Percentiles rank a stretch among this genome's conserved stretches.
Evolutionary conservation across 1,140 invertebrate species (phyloP).

Genomic region (Scaptodrosophila lebanonensis): DNA sequence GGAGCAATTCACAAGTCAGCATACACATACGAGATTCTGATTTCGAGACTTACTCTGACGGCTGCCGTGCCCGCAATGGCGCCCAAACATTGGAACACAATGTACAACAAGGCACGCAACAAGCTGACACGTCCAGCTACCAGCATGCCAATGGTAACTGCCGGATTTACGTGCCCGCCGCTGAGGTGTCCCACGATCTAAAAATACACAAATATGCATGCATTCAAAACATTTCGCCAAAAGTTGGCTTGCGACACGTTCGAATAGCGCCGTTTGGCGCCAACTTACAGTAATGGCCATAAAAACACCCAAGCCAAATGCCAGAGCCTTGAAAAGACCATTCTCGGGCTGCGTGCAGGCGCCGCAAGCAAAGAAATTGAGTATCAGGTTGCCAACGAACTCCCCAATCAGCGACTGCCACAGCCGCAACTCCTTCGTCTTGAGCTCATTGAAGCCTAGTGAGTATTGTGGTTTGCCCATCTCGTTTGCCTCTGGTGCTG

Average conservation of each 20-base stretch:
- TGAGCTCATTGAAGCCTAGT: constrained; percentile 83
- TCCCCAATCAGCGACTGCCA: constrained; percentile 88
- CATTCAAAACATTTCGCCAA: neutral
- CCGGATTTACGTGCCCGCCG: constrained; percentile 94
- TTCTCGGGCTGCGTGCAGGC: constrained; percentile 80
- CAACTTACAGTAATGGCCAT: constrained; percentile 85
- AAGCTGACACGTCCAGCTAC: constrained; percentile 88
- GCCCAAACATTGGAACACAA: constrained; percentile 89
- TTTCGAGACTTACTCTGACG: constrained; percentile 75
- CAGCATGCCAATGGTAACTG: constrained; percentile 88
- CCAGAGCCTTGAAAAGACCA: constrained; percentile 87
- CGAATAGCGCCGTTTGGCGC: no score
- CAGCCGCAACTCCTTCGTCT: constrained; percentile 80
- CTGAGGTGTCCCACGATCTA: constrained; percentile 91
- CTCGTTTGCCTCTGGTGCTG: constrained; percentile 20
- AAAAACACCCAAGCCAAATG: constrained; percentile 92
- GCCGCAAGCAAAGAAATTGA: constrained; percentile 92
- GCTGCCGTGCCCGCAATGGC: constrained; percentile 89
- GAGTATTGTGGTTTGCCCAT: constrained; percentile 80
- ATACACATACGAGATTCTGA: neutral
- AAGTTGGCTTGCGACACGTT: no score
- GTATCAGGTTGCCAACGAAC: constrained; percentile 86
- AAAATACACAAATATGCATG: neutral
- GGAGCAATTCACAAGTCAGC: constrained; percentile 10
- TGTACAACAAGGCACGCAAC: constrained; percentile 86